Percentiles rank a stretch among this genome's conserved stretches.
Evolutionary conservation across 2,113 vertebrate species (phyloP).

Genomic region (Carettochelys insculpta): DNA sequence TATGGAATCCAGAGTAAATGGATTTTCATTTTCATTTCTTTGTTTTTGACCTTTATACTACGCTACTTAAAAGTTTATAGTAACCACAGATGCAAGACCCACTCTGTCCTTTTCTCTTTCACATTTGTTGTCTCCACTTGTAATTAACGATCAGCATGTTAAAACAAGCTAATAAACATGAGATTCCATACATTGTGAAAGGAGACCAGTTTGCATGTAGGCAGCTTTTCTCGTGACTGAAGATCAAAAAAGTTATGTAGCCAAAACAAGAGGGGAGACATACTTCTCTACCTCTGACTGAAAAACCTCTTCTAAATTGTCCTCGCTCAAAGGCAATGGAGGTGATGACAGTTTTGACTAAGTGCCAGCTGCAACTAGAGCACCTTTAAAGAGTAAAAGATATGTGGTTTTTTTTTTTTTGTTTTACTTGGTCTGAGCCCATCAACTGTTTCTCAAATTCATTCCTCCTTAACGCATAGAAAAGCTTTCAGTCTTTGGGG

Average conservation of each 20-base stretch:
- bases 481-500: background rate
- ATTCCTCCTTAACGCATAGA: slow-evolving; percentile 41
- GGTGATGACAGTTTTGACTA: slow-evolving; percentile 51
- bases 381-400: slow-evolving; percentile 43
- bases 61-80: background rate
- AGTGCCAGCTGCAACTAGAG: background rate
- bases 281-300: slow-evolving; percentile 41
- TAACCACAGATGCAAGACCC: background rate
- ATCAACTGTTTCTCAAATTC: slow-evolving; percentile 45
- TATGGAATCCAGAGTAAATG: background rate
- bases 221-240: slow-evolving; percentile 16
- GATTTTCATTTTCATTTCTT: background rate
- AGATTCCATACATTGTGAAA: slow-evolving; percentile 10
- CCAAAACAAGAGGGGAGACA: slow-evolving; percentile 9
- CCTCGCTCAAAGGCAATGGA: slow-evolving; percentile 31
- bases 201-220: background rate
- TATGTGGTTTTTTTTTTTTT: slow-evolving; percentile 15
- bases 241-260: background rate
- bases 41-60: slow-evolving; percentile 7
- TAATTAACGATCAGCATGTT: slow-evolving; percentile 34
- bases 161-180: slow-evolving; percentile 31
- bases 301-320: slow-evolving; percentile 2
- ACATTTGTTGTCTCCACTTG: slow-evolving; percentile 12
- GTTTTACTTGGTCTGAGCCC: slow-evolving; percentile 37
- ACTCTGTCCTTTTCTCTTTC: background rate